Conservation (phyloP, 2,888 invertebrate species). For the Autographa gamma region DNA sequence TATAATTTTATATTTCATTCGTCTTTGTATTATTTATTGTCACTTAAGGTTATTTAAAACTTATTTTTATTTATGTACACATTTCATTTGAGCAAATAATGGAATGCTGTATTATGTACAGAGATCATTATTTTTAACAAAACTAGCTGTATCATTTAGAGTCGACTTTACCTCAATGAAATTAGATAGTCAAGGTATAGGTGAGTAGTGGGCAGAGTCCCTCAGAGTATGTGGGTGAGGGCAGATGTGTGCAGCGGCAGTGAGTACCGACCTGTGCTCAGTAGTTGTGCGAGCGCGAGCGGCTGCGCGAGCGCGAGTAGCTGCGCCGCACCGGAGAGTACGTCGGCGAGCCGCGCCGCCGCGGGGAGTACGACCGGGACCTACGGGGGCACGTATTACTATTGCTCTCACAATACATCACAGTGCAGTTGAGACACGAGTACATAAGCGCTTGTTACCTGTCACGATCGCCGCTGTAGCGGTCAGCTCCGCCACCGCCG, state of each 20-base stretch:
- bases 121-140: slow-evolving; percentile 3
- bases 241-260: background rate
- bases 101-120: background rate
- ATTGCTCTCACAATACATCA: background rate
- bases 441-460: slow-evolving; percentile 27
- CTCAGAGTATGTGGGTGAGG: background rate
- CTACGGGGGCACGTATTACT: slow-evolving; percentile 54
- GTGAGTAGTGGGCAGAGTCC: background rate
- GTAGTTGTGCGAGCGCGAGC: slow-evolving; percentile 80
- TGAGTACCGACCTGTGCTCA: slow-evolving; percentile 59
- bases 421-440: background rate
- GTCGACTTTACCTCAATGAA: background rate
- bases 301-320: slow-evolving; percentile 92
- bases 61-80: background rate
- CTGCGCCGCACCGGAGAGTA: slow-evolving; percentile 97
- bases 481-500: slow-evolving; percentile 89
- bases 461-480: slow-evolving; percentile 82
- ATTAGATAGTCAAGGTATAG: background rate
- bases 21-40: background rate
- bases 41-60: background rate
- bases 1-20: background rate
- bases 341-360: slow-evolving; percentile 96
- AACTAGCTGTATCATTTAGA: background rate
- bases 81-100: background rate
- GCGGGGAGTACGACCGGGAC: slow-evolving; percentile 93